These are phyloP conservation scores for Noctua pronuba DNA, from an alignment of 2,888 invertebrate genomes.

Conservation along the genomic window DNA sequence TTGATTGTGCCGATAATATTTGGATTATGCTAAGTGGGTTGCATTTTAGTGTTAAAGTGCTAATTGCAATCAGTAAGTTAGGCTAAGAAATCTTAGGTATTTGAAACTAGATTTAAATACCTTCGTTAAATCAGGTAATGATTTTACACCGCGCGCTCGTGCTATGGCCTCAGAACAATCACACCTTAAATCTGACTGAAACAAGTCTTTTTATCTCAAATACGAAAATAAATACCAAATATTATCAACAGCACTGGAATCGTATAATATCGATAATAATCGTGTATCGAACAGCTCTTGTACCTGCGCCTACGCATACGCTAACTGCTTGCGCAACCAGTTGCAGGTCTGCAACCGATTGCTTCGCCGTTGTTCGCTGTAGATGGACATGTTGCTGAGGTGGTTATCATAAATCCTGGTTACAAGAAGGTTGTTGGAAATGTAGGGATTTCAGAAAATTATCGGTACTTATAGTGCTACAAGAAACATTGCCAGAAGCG, in stretches of 20 bases:
- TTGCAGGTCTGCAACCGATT: conserved; percentile 44
- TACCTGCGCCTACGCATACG: conserved; percentile 42
- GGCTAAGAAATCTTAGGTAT: conserved; percentile 10
- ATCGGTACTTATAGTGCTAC: neutral
- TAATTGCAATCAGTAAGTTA: conserved; percentile 12
- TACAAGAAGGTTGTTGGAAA: neutral
- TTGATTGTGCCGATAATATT: conserved; percentile 50
- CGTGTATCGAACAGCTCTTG: conserved; percentile 27
- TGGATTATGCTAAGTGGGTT: conserved; percentile 48
- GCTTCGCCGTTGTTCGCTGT: conserved; percentile 34
- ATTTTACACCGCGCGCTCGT: too few species aligned
- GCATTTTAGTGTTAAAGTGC: conserved; percentile 10
- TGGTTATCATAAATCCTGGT: conserved; percentile 45
- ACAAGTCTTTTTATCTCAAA: neutral
- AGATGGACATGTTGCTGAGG: conserved; percentile 38
- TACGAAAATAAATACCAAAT: conserved; percentile 15
- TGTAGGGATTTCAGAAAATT: conserved; percentile 5
- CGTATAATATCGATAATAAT: conserved; percentile 34
- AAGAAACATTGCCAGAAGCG: neutral
- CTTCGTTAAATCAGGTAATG: too few species aligned
- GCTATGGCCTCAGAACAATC: neutral
- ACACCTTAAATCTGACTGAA: neutral
- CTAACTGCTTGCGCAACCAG: conserved; percentile 51
- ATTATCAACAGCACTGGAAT: conserved; percentile 8
- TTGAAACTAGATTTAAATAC: neutral